Evolutionary conservation across 2,113 vertebrate species (phyloP).

Genomic region (Entomyzon cyanotis): DNA sequence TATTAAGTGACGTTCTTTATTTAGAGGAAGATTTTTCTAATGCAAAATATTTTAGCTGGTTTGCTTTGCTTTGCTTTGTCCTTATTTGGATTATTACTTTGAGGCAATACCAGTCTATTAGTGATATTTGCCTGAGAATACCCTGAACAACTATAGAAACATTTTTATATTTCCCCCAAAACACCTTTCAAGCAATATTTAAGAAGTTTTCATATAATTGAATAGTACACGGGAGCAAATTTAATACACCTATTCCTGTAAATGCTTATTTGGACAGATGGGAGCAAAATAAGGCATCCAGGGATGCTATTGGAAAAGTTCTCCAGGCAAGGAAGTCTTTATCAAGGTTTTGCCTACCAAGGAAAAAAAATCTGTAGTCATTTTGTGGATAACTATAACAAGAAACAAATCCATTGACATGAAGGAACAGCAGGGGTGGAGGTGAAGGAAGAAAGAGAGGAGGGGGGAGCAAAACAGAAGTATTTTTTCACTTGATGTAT

Average conservation of each 20-base stretch:
- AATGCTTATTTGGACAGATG: constrained; percentile 1
- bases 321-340: background rate
- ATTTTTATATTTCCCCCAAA: constrained; percentile 13
- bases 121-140: background rate
- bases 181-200: constrained; percentile 27
- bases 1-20: background rate
- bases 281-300: background rate
- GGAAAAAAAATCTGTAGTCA: background rate
- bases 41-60: background rate
- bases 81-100: background rate
- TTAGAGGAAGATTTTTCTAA: background rate
- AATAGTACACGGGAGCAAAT: constrained; percentile 30
- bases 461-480: background rate
- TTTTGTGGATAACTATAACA: background rate
- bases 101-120: background rate
- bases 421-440: rapidly evolving
- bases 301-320: background rate
- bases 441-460: background rate
- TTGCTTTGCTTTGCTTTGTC: background rate
- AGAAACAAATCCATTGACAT: background rate
- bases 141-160: background rate
- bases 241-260: constrained; percentile 8
- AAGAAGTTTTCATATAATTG: constrained; percentile 48
- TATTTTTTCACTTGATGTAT: background rate
- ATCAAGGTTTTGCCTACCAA: constrained; percentile 43